phyloP scores from a whole-genome alignment of 2,797 vertebrate species.

The Channallabes apus region DNA sequence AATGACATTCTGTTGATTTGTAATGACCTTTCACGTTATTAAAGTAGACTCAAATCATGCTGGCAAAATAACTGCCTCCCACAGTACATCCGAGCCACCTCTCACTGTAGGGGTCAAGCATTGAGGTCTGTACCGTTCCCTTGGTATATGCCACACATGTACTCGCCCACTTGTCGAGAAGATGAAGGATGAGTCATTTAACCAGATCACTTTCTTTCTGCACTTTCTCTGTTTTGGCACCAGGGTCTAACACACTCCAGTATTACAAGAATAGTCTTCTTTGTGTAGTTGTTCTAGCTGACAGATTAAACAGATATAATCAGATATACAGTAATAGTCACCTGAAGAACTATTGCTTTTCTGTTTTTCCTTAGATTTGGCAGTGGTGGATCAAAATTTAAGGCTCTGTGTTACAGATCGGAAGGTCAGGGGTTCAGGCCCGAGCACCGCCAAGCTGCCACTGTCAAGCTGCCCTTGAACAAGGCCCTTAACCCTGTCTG shows the following conservation, averaged over 20 bases:
- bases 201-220: background rate
- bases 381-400: no score
- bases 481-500: no score
- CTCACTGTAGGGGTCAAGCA: background rate
- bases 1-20: background rate
- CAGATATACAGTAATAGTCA: no score
- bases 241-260: background rate
- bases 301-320: no score
- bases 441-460: no score
- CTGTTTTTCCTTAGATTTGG: background rate
- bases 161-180: background rate
- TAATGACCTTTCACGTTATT: background rate
- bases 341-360: background rate
- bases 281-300: background rate
- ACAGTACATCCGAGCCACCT: background rate
- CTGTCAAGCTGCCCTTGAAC: no score
- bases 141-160: background rate
- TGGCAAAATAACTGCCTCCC: background rate
- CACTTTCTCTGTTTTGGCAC: background rate
- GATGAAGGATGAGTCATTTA: slow-evolving; percentile 7
- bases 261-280: background rate
- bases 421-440: no score
- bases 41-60: background rate
- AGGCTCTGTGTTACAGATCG: no score
- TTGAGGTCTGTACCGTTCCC: background rate